Conservation (phyloP, 2,797 vertebrate genomes). For the Esox lucius region DNA sequence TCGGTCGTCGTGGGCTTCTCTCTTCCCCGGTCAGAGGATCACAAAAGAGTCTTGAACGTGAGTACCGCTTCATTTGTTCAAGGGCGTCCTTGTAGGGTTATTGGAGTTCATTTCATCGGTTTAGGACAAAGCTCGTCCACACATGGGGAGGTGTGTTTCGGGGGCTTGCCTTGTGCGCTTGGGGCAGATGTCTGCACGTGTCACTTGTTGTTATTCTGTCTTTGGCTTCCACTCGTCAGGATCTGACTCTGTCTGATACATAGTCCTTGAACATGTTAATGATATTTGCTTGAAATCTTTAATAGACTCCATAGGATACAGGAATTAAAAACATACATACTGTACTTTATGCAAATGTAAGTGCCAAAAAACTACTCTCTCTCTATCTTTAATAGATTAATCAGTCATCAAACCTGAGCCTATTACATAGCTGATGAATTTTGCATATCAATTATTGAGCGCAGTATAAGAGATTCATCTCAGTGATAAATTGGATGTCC, state of each 20-base stretch:
- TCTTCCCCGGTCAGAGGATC: constrained; percentile 59
- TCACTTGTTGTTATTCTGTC: constrained; percentile 14
- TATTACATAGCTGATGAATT: neutral
- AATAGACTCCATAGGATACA: neutral
- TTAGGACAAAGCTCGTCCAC: neutral
- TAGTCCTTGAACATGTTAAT: neutral
- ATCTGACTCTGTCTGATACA: neutral
- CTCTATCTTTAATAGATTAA: neutral
- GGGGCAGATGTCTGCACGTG: constrained; percentile 48
- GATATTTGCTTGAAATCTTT: neutral
- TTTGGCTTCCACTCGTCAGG: neutral
- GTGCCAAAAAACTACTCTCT: neutral
- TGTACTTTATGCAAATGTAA: neutral
- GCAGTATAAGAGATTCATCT: neutral
- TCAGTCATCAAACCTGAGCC: neutral
- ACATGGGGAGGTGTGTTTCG: constrained; percentile 17
- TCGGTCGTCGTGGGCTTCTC: constrained; percentile 55
- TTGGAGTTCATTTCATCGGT: neutral
- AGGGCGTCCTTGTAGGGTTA: constrained; percentile 35
- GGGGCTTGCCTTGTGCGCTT: constrained; percentile 58
- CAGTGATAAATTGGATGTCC: neutral
- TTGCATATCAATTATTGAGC: neutral
- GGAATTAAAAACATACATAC: neutral
- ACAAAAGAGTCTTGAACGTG: constrained; percentile 67
- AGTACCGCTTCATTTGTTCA: constrained; percentile 68